A percentile compares a stretch with the other conserved stretches of the same genome.
Conservation (phyloP, 2,888 invertebrate species). For the Arrhopalites spinosus region DNA sequence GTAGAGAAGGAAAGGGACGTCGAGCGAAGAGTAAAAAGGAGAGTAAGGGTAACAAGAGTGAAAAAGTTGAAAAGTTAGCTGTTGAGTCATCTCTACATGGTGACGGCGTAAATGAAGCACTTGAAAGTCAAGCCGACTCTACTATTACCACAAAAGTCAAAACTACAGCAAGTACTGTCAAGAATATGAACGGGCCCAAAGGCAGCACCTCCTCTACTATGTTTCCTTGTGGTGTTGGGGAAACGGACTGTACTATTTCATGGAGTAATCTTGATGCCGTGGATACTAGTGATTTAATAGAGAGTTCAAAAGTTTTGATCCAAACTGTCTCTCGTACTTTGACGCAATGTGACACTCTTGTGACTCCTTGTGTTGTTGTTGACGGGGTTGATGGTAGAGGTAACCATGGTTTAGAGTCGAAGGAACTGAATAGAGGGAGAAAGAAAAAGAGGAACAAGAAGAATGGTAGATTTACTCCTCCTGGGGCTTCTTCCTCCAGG, state of each 20-base stretch:
- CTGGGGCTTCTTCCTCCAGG: conserved; percentile 9
- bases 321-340: conserved; percentile 47
- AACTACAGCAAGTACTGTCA: not conserved
- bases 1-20: not conserved
- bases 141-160: not conserved
- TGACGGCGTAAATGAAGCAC: conserved; percentile 29
- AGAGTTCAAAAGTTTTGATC: conserved; percentile 50
- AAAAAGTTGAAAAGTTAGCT: conserved; percentile 22
- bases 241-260: conserved; percentile 18
- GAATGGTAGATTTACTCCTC: not conserved
- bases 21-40: not conserved
- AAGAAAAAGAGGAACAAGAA: not conserved
- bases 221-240: conserved; percentile 9
- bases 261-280: conserved; percentile 27
- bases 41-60: not conserved
- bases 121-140: conserved; percentile 13
- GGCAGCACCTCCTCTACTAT: not conserved
- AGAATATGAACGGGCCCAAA: not conserved
- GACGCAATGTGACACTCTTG: conserved; percentile 22
- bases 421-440: too few relatives aligned
- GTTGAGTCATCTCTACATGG: conserved; percentile 17
- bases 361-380: not conserved
- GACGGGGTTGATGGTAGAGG: not conserved
- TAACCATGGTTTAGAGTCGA: not conserved
- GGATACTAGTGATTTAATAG: conserved; percentile 41